Conservation (phyloP, 2,797 vertebrate species). For the Leptodactylus fallax region DNA sequence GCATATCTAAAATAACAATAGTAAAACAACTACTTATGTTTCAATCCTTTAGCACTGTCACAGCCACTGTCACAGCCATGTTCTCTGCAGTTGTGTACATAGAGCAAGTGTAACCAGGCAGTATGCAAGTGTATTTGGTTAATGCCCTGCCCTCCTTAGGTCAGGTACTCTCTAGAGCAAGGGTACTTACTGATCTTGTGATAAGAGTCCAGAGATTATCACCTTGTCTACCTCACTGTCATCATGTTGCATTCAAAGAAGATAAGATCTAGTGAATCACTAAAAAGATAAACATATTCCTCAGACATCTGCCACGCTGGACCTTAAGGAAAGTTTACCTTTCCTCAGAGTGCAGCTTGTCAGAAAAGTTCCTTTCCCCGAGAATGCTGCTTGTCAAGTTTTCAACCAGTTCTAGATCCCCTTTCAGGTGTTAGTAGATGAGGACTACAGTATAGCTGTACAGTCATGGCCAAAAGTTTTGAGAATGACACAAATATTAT, state of each 20-base stretch:
- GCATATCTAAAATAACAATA: neutral
- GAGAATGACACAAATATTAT: too few species aligned
- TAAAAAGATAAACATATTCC: slow-evolving; percentile 3
- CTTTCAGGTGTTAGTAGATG: slow-evolving; percentile 17
- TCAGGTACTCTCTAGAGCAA: neutral
- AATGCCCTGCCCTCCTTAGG: slow-evolving; percentile 3
- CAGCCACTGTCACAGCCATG: neutral
- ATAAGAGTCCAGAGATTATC: neutral
- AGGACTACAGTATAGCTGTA: neutral
- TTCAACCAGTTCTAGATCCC: slow-evolving; percentile 54
- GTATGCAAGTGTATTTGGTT: neutral
- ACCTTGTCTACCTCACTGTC: neutral
- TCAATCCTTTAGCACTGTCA: neutral
- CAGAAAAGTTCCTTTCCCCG: slow-evolving; percentile 7
- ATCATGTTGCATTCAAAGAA: neutral
- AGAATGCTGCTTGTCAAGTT: slow-evolving; percentile 59
- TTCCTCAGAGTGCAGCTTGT: slow-evolving; percentile 26
- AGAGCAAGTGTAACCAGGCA: neutral
- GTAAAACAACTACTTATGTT: neutral
- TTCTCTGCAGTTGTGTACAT: neutral
- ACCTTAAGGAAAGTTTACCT: slow-evolving; percentile 47
- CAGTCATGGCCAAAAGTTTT: neutral
- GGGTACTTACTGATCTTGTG: slow-evolving; percentile 37
- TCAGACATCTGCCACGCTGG: slow-evolving; percentile 46
- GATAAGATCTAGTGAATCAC: neutral